phyloP scores from a whole-genome alignment of 2,888 invertebrate species.

The Caenorhabditis becei region DNA sequence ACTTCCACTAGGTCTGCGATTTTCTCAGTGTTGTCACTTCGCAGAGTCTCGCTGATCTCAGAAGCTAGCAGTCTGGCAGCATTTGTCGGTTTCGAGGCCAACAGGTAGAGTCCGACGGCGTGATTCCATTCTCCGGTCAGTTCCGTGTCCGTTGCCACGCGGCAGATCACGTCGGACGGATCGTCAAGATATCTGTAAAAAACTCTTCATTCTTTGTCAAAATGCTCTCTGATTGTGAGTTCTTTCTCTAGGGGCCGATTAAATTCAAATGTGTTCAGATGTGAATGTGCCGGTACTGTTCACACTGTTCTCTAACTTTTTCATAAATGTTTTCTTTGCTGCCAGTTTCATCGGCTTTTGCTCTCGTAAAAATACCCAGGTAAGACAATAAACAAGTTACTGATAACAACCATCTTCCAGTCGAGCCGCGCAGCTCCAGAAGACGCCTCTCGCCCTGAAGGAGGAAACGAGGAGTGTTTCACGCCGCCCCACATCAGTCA shows the following conservation, averaged over 20 bases:
- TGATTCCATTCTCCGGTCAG: conserved; percentile 72
- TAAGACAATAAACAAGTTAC: background rate
- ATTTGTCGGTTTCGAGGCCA: conserved; percentile 63
- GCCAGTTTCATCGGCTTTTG: background rate
- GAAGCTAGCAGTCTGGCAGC: conserved; percentile 62
- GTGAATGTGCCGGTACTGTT: background rate
- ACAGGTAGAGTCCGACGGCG: conserved; percentile 71
- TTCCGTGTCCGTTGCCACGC: conserved; percentile 77
- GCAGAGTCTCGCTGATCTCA: conserved; percentile 62
- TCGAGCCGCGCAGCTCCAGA: background rate
- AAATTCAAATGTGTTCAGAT: background rate
- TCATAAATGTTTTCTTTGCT: conserved; percentile 27
- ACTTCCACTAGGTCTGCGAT: conserved; percentile 42
- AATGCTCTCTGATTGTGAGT: conserved; percentile 9
- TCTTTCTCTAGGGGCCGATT: too few relatives aligned
- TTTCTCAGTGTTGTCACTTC: conserved; percentile 51
- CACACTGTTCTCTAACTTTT: conserved; percentile 10
- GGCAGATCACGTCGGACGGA: conserved; percentile 71
- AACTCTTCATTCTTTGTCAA: conserved; percentile 4
- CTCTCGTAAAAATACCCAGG: background rate
- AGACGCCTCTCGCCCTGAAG: conserved; percentile 20
- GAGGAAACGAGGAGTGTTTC: conserved; percentile 45
- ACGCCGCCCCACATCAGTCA: conserved; percentile 37
- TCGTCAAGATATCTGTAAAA: conserved; percentile 68
- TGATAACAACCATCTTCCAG: conserved; percentile 1